Base-by-base conservation (phyloP, 2,888 invertebrate species). In the Meteorus colon region DNA sequence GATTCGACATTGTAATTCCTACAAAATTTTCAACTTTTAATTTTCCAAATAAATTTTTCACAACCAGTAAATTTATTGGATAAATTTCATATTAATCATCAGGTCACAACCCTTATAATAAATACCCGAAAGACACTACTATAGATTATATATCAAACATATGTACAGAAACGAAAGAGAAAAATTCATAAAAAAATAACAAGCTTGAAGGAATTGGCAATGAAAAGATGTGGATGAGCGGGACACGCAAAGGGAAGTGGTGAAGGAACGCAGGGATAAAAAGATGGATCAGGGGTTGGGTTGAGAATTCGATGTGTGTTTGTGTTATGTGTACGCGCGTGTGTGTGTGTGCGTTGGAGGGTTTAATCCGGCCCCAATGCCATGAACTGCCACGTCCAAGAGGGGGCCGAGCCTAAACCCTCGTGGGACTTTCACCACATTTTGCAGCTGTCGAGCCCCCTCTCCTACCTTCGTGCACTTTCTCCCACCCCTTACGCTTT, bases 371-470 rank as follows among this genome's bases (percentile, higher is more conserved):
- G 19, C 69, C 48, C 34, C 66, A 67, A 37, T 55, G 34, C 73
- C 48, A n/a, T 16, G 55, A 73, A 55, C 66, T 27, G 66, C 66
- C 73, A 73, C 51, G 69, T 75, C 63, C 63, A 55, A 75, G 71
- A 65, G 75, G 51, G 55, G 29, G 41, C 34, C 34, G 60, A 16
- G 19, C 19, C 19, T 24, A 55, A 74, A 62, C 70, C 41, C 66
- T 41, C 75, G 75, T 75, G 75, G 51, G 75, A 75, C 51, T 55
- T 69, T 62, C 62, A 55, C 37, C 63, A 51, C 60, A 69, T 71
- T 75, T 75, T 70, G 66, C 75, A 75, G 75, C 71, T 75, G 75
- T 65, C 74, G 37, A 69, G 63, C 69, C 55, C 29, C 51, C 63
- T 24, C 34, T 41, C 24, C n/a, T 37, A n/a, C 48, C 73, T 24